Evolutionary conservation across 2,888 invertebrate species (phyloP), one percentile per base, ranked within the genome.

Genomic region (Pemphredon lugubris): DNA sequence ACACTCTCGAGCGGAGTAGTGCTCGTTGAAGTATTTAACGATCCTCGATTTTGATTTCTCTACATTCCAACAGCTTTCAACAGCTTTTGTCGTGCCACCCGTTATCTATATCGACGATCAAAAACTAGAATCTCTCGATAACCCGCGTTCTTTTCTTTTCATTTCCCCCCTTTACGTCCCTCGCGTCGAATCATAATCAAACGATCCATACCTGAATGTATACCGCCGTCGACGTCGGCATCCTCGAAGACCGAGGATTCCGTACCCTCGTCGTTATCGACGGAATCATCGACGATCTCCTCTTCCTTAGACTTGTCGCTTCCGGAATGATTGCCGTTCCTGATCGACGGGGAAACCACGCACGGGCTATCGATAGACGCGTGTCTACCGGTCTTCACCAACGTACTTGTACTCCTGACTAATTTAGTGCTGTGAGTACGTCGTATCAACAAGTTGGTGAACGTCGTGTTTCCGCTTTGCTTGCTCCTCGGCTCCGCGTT

Each of bases 381-480:
- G 58, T 87, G 86, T 48, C 83, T 81, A 30, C 68, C 81, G n/a
- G 81, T 64, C 57, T 85, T 85, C 18, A 86, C 83, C 60, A 88
- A 60, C 7, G 87, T 84, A 63, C 86, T 86, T 83, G 93, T 93
- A 81, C 93, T 94, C 66, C 94, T 91, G 0, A 94, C 93, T 48
- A 95, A 86, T 86, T 95, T 95, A 1, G 94, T 94, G 77, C 94
- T 94, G 82, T 95, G 93, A 3, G 94, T 94, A 61, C 94, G 91
- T 9, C 95, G 91, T 81, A 95, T 94, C 78, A 94, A 75, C 73
- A 94, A 78, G 74, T 86, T 87, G 7, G 85, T 83, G 16, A 88
- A 83, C 4, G 80, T 81, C 16, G 84, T 79, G 37, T 40, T 67
- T 7, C 89, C 91, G 75, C 91, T 91, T 54, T 77, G 77, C 7